These are phyloP conservation scores for Oscheius sp. DNA, from an alignment of 2,888 invertebrate species.

Conservation along the genomic window DNA sequence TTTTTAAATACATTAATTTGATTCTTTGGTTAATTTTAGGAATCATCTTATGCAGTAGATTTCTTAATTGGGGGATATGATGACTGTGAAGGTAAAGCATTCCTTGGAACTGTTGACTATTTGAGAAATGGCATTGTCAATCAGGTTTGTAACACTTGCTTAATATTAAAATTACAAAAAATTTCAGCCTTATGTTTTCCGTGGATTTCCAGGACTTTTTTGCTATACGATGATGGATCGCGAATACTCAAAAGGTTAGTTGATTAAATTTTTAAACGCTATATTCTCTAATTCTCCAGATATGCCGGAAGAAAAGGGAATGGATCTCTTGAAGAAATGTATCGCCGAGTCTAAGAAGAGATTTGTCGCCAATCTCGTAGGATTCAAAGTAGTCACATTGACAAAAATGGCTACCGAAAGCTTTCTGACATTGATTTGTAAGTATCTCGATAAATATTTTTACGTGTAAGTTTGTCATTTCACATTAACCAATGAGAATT, in stretches of 20 bases:
- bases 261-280: neutral
- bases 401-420: constrained; percentile 84
- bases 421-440: constrained; percentile 71
- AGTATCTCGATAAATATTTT: constrained; percentile 21
- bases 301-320: constrained; percentile 83
- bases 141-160: neutral
- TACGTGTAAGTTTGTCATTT: constrained; percentile 22
- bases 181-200: constrained; percentile 82
- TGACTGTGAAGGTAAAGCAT: constrained; percentile 80
- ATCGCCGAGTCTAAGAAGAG: constrained; percentile 79
- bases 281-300: constrained; percentile 74
- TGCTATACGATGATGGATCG: constrained; percentile 91
- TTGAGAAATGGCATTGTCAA: constrained; percentile 83
- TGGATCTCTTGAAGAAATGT: constrained; percentile 86
- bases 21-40: constrained; percentile 72
- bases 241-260: constrained; percentile 79
- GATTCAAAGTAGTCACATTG: constrained; percentile 89
- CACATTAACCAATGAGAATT: constrained; percentile 3
- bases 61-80: constrained; percentile 89
- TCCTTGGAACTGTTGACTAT: constrained; percentile 93
- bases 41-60: constrained; percentile 76
- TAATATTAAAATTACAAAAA: neutral
- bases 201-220: constrained; percentile 94
- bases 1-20: neutral
- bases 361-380: constrained; percentile 88